phyloP scores from a whole-genome alignment of 64 coral and sea anemone genomes.

The Pocillopora verrucosa region DNA sequence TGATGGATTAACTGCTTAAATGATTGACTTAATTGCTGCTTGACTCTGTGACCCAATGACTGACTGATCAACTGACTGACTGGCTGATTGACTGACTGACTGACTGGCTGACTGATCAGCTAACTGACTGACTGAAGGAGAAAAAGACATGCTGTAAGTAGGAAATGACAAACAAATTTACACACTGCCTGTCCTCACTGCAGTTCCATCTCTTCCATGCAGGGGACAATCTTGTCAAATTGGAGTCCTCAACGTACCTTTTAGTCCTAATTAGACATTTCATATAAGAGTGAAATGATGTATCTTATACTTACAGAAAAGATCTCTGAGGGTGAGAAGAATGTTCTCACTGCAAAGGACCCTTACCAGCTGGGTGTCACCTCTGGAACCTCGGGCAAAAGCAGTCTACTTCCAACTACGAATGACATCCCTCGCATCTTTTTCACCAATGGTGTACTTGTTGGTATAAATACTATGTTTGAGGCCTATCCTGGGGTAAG shows the following conservation, averaged over 20 bases:
- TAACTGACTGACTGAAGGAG: background rate
- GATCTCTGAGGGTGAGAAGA: background rate
- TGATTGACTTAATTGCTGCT: background rate
- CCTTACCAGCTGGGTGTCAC: conserved; percentile 34
- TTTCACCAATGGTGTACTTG: conserved; percentile 16
- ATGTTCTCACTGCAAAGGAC: conserved; percentile 26
- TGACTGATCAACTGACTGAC: background rate
- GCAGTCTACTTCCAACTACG: conserved; percentile 8
- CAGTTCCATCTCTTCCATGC: too few relatives aligned
- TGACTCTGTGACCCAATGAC: background rate
- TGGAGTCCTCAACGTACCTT: too few relatives aligned
- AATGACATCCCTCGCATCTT: conserved; percentile 1
- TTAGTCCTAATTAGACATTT: too few relatives aligned
- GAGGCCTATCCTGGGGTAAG: conserved; percentile 21
- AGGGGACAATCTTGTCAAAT: too few relatives aligned
- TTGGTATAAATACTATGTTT: conserved; percentile 31
- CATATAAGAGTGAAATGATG: too few relatives aligned
- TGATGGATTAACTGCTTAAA: background rate
- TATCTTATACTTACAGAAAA: background rate
- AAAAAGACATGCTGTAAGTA: background rate
- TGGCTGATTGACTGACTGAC: background rate
- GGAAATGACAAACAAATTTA: too few relatives aligned
- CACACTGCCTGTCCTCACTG: too few relatives aligned
- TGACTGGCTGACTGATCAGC: background rate
- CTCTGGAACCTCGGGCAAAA: conserved; percentile 23